Percentiles rank a stretch among this genome's conserved stretches.
Evolutionary conservation across 2,888 invertebrate species (phyloP).

Genomic region (Anodontia alba): DNA sequence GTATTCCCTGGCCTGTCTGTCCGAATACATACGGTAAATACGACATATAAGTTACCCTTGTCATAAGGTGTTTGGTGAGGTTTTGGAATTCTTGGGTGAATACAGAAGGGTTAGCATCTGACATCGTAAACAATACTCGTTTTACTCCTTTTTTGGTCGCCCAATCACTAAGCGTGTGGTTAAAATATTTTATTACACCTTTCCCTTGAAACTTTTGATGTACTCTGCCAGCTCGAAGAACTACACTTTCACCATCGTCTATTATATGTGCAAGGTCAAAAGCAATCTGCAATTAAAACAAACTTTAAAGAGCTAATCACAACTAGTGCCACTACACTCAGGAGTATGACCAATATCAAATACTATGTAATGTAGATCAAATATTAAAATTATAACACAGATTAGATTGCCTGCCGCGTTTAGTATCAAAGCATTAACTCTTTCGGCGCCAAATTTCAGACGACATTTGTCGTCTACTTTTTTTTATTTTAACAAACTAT

Average conservation of each 20-base stretch:
- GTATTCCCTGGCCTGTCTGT: too few species aligned
- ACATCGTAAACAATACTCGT: background rate
- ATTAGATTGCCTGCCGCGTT: too few species aligned
- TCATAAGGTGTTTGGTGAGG: background rate
- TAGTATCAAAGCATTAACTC: too few species aligned
- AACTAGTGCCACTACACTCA: too few species aligned
- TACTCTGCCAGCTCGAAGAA: background rate
- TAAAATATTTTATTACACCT: background rate
- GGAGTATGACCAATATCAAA: too few species aligned
- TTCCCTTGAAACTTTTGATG: background rate
- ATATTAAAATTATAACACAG: too few species aligned
- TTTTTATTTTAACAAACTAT: too few species aligned
- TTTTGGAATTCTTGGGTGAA: background rate
- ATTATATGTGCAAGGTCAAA: background rate
- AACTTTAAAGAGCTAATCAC: too few species aligned
- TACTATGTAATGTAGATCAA: too few species aligned
- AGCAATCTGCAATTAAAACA: background rate
- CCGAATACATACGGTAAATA: too few species aligned
- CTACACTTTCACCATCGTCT: background rate
- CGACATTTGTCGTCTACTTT: too few species aligned
- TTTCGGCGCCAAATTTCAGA: too few species aligned
- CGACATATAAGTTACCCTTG: background rate
- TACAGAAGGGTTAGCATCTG: background rate
- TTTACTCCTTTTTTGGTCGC: background rate
- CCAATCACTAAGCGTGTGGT: background rate